phyloP scores from a whole-genome alignment of 2,888 invertebrate genomes.

The Coenonympha arcania region DNA sequence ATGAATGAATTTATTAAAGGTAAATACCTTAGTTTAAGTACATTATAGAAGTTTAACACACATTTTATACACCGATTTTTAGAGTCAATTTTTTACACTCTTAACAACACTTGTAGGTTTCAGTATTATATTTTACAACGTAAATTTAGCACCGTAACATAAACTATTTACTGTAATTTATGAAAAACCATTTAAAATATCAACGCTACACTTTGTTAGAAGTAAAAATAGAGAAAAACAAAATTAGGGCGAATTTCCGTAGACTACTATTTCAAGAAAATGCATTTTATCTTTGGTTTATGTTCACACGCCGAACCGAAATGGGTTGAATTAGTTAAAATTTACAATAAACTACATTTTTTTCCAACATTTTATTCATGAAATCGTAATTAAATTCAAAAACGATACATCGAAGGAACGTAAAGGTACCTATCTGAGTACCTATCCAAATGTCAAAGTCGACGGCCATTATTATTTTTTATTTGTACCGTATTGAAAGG shows the following conservation, averaged over 20 bases:
- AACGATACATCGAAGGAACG: constrained; percentile 29
- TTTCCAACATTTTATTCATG: constrained; percentile 41
- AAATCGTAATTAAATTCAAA: constrained; percentile 29
- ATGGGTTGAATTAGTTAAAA: constrained; percentile 10
- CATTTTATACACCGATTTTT: background rate
- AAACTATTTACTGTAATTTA: too few species aligned
- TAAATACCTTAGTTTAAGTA: too few species aligned
- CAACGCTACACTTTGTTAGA: background rate
- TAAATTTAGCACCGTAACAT: background rate
- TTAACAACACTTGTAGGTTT: background rate
- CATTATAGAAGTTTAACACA: too few species aligned
- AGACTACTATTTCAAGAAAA: constrained; percentile 17
- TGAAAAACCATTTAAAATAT: background rate
- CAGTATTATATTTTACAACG: background rate
- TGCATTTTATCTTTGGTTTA: constrained; percentile 18
- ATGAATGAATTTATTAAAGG: too few species aligned
- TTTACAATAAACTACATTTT: constrained; percentile 31
- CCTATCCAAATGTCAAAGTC: constrained; percentile 58
- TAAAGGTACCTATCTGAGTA: too few species aligned
- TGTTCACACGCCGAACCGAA: constrained; percentile 1
- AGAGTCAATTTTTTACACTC: background rate
- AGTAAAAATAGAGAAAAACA: background rate
- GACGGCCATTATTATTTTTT: constrained; percentile 54
- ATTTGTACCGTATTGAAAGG: constrained; percentile 35
- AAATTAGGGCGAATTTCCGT: constrained; percentile 11